Evolutionary conservation across 2,888 invertebrate genomes (phyloP).

Genomic region (Diadegma fenestrale): DNA sequence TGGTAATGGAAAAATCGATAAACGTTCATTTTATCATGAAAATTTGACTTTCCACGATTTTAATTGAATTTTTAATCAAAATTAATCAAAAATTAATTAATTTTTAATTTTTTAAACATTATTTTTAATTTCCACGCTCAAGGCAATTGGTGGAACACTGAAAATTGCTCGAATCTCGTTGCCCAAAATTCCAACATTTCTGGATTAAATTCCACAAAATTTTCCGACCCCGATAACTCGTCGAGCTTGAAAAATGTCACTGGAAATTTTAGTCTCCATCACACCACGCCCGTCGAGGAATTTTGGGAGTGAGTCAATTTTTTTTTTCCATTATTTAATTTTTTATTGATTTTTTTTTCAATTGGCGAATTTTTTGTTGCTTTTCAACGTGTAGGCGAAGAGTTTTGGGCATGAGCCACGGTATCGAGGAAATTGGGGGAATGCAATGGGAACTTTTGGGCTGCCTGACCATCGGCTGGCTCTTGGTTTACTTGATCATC

Average conservation of each 20-base stretch:
- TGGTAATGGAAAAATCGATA: slow-evolving; percentile 81
- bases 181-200: slow-evolving; percentile 36
- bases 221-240: slow-evolving; percentile 6
- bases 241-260: slow-evolving; percentile 54
- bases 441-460: slow-evolving; percentile 90
- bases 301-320: slow-evolving; percentile 86
- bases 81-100: too few relatives aligned
- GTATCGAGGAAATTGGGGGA: slow-evolving; percentile 88
- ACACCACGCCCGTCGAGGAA: slow-evolving; percentile 87
- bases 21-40: too few relatives aligned
- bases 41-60: too few relatives aligned
- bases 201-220: slow-evolving; percentile 20
- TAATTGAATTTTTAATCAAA: too few relatives aligned
- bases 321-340: neutral
- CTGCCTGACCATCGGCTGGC: slow-evolving; percentile 89
- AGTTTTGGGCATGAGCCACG: slow-evolving; percentile 87
- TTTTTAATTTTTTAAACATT: too few relatives aligned
- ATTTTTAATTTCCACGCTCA: too few relatives aligned
- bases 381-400: slow-evolving; percentile 85
- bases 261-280: slow-evolving; percentile 70
- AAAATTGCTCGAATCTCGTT: slow-evolving; percentile 83
- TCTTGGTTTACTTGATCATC: slow-evolving; percentile 90
- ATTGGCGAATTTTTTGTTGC: neutral
- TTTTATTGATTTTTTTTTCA: neutral
- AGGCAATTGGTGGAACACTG: slow-evolving; percentile 90